A percentile compares a stretch with the other conserved stretches of the same genome.
Conservation (phyloP, 1,140 invertebrate species). For the Achroia grisella region DNA sequence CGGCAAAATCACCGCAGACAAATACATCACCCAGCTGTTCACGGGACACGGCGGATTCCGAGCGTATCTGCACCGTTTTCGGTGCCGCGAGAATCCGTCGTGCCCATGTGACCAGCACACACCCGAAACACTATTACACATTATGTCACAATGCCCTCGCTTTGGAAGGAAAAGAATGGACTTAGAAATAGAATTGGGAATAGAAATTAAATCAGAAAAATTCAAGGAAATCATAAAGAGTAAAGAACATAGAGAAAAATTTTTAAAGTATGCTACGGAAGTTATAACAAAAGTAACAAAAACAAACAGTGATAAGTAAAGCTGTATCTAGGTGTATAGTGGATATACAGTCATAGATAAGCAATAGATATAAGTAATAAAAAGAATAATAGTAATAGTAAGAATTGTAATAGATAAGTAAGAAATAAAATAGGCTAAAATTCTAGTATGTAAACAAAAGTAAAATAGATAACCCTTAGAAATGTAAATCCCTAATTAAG, state of each 20-base stretch:
- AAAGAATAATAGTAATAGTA: no score
- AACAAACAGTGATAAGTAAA: not conserved
- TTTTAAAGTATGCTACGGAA: not conserved
- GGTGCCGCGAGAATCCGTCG: not conserved
- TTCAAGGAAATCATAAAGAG: not conserved
- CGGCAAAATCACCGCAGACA: not conserved
- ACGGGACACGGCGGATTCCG: conserved; percentile 5
- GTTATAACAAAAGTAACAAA: not conserved
- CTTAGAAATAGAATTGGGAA: not conserved
- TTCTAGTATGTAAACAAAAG: no score
- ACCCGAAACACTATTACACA: not conserved
- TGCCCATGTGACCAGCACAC: not conserved
- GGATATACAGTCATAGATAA: no score
- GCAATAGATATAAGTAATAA: no score
- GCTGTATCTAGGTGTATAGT: not conserved
- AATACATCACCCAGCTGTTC: not conserved
- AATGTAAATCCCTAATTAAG: no score
- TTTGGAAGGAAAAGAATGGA: not conserved
- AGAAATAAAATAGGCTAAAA: no score
- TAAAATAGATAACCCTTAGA: no score
- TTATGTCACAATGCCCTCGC: not conserved
- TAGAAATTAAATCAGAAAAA: not conserved
- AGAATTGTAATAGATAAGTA: no score
- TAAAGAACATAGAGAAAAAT: not conserved
- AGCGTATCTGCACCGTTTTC: not conserved